Evolutionary conservation across 1,140 invertebrate species (phyloP), one percentile per base, ranked within the genome.

Genomic region (Diorhabda elongata): DNA sequence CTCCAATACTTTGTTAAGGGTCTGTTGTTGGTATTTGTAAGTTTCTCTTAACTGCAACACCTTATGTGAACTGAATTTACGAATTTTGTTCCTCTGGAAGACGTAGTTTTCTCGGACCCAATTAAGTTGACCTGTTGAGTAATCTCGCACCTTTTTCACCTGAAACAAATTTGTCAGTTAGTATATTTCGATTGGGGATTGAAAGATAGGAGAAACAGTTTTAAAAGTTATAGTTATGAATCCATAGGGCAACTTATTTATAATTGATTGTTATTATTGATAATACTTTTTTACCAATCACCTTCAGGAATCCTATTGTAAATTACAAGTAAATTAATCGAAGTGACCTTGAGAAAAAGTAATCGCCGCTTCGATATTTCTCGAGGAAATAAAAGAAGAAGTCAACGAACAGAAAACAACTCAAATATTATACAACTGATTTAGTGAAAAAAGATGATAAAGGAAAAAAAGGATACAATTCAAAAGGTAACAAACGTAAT

Each of bases 61-160:
- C 80, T 98, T 95, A 76, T 96, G 92, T 0, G 93, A 89, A 80
- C 94, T 95, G 83, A 97, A 98, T 80, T 98, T 97, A 9, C 95
- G 86, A 65, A 98, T 95, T 76, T 95, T 91, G 79, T 96, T 93
- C 9, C 95, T 87, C 83, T 98, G 96, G 86, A 95, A 94, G 76
- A 97, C 91, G 82, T 98, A 98, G 80, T 96, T 96, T 79, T 97
- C 95, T 62, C 95, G 87, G 62, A 98, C 92, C 89, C 93, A 93
- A 79, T 95, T 93, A 70, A 98, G 84, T 81, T 97, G 95, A 69
- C 88, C 87, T 3, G 91, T 91, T 5, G 93, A 95, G 80, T 96
- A 96, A 76, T 95, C 92, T 60, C 92, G 87, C n/a, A 95, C 93
- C 73, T 90, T 87, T 80, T 89, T 91, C 59, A 93, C 89, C 91